Conservation (phyloP, 2,888 invertebrate species). For the Drosophila mayaguana region DNA sequence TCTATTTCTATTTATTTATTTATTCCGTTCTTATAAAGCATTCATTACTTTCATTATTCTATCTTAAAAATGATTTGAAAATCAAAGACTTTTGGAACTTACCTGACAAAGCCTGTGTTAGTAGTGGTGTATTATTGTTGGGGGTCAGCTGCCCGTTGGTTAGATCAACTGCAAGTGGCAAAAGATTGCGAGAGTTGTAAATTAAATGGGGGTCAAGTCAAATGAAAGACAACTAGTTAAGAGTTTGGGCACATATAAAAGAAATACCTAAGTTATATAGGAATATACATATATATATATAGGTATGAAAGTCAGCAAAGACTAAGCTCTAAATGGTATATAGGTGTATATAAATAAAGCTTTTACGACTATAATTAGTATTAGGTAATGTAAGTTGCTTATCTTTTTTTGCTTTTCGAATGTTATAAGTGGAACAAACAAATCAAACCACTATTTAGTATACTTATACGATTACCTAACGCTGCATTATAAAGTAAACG, state of each 20-base stretch:
- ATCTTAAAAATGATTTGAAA: no score
- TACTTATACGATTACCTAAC: constrained; percentile 23
- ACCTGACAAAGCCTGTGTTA: constrained; percentile 98
- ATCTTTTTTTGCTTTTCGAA: constrained; percentile 19
- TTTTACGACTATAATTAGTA: constrained; percentile 43
- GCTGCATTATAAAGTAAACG: constrained; percentile 11
- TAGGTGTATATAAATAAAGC: constrained; percentile 7
- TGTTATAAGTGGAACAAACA: constrained; percentile 15
- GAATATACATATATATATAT: constrained; percentile 32
- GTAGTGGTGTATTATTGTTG: constrained; percentile 97
- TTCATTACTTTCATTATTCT: neutral
- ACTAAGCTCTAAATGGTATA: constrained; percentile 62
- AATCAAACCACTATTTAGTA: constrained; percentile 9
- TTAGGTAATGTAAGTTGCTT: constrained; percentile 35
- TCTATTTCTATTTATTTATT: no score
- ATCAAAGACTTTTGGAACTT: constrained; percentile 82
- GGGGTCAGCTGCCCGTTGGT: constrained; percentile 98
- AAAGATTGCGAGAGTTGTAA: constrained; percentile 49
- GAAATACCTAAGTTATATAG: constrained; percentile 62
- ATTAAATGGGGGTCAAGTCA: constrained; percentile 41
- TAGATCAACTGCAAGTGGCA: constrained; percentile 93
- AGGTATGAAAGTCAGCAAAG: constrained; percentile 65
- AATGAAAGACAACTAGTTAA: constrained; percentile 40
- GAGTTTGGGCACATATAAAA: constrained; percentile 30
- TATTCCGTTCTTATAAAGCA: neutral